Evolutionary conservation across 2,888 invertebrate genomes (phyloP).

Genomic region (Plagodis dolabraria): DNA sequence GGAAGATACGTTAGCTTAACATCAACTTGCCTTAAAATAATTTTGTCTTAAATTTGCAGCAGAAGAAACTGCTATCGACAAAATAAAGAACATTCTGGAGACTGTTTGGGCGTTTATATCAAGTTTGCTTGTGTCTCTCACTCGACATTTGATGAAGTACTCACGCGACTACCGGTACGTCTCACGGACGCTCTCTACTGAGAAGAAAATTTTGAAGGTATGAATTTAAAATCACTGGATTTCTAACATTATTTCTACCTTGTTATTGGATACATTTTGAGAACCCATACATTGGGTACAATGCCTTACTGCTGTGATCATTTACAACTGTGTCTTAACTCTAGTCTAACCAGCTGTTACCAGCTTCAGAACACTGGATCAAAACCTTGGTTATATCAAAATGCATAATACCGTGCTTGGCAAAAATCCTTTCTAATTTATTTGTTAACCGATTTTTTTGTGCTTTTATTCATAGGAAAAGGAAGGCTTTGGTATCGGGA

Average conservation of each 20-base stretch:
- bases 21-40: too few relatives aligned
- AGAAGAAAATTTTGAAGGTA: conserved; percentile 95
- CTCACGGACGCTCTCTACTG: conserved; percentile 93
- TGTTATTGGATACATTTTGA: background rate
- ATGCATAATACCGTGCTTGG: too few relatives aligned
- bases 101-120: conserved; percentile 89
- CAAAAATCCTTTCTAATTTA: too few relatives aligned
- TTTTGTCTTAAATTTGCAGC: conserved; percentile 40
- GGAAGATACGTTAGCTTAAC: too few relatives aligned
- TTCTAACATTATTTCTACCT: too few relatives aligned
- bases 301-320: too few relatives aligned
- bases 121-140: conserved; percentile 92
- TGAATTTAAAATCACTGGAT: background rate
- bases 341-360: too few relatives aligned
- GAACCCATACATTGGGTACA: background rate
- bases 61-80: conserved; percentile 74
- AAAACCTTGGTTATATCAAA: too few relatives aligned
- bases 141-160: conserved; percentile 92
- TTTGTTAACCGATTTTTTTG: too few relatives aligned
- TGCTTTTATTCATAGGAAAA: conserved; percentile 83
- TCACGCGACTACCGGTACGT: conserved; percentile 98
- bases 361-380: too few relatives aligned
- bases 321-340: too few relatives aligned
- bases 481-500: conserved; percentile 88
- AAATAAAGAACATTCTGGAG: conserved; percentile 67